phyloP scores from a whole-genome alignment of 2,888 invertebrate genomes.

The Zygogramma bicolorata region DNA sequence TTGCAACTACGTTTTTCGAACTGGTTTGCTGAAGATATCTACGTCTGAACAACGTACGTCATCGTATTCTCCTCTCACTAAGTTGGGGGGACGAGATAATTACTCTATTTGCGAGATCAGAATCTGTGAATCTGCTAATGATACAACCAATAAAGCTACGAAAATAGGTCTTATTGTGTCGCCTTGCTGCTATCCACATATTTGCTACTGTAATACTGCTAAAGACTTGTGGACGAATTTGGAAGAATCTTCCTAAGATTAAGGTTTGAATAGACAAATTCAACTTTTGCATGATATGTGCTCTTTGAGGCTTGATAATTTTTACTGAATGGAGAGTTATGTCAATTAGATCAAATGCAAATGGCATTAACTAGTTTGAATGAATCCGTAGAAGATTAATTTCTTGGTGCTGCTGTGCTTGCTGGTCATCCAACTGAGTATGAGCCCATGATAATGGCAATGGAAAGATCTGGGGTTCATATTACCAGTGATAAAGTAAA shows the following conservation, averaged over 20 bases:
- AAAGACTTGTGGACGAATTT: constrained; percentile 42
- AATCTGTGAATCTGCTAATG: not conserved
- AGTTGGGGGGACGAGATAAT: not conserved
- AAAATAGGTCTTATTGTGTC: not conserved
- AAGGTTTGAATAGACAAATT: constrained; percentile 36
- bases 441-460: constrained; percentile 31
- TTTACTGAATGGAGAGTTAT: constrained; percentile 40
- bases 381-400: constrained; percentile 44
- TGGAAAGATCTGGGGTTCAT: not conserved
- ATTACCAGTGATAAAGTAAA: not conserved
- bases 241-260: constrained; percentile 15
- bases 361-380: constrained; percentile 33
- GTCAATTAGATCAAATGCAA: constrained; percentile 44
- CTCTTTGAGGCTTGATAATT: constrained; percentile 29
- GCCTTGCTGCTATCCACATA: not conserved
- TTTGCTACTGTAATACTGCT: constrained; percentile 17
- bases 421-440: constrained; percentile 36
- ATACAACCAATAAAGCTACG: not conserved
- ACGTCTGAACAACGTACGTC: not conserved
- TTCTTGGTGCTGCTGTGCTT: constrained; percentile 43
- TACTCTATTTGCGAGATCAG: not conserved
- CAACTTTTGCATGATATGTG: constrained; percentile 26
- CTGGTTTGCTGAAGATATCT: too few relatives aligned
- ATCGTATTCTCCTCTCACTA: not conserved
- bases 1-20: too few relatives aligned